A percentile compares a stretch with the other conserved stretches of the same genome.
phyloP scores from a whole-genome alignment of 2,797 vertebrate genomes.

The Gymnocypris eckloni region DNA sequence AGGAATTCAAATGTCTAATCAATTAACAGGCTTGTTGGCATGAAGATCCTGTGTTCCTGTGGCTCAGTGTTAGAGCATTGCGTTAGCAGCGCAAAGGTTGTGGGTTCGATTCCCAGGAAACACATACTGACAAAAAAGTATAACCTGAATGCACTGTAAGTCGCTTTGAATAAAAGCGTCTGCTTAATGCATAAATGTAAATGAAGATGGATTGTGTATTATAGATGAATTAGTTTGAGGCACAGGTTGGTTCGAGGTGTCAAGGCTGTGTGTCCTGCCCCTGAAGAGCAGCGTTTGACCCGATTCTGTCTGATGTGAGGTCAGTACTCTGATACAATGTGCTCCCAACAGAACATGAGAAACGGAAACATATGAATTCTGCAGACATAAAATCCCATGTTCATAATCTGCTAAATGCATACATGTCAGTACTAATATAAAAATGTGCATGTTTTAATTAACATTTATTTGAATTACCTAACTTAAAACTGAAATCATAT shows the following conservation, averaged over 20 bases:
- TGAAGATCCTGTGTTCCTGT: background rate
- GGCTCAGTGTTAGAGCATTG: too few species aligned
- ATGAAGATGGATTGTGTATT: background rate
- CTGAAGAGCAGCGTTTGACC: conserved; percentile 6
- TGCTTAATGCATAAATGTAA: too few species aligned
- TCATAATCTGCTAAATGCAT: background rate
- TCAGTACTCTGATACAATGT: background rate
- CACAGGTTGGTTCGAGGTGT: background rate
- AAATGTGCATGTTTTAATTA: background rate
- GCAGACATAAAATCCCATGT: background rate
- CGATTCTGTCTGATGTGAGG: conserved; percentile 19
- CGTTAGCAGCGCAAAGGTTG: too few species aligned
- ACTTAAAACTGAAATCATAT: background rate
- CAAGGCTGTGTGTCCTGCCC: background rate
- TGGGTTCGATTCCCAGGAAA: too few species aligned
- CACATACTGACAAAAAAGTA: too few species aligned
- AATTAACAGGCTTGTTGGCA: background rate
- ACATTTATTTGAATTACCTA: background rate
- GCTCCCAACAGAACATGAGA: background rate
- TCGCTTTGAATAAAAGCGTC: too few species aligned
- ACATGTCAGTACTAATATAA: background rate
- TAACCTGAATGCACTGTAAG: too few species aligned
- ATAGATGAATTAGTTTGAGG: background rate
- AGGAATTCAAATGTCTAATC: background rate
- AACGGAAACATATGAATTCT: background rate